These are phyloP conservation scores for Leptura quadrifasciata DNA, from an alignment of 2,888 invertebrate genomes.

Conservation along the genomic window DNA sequence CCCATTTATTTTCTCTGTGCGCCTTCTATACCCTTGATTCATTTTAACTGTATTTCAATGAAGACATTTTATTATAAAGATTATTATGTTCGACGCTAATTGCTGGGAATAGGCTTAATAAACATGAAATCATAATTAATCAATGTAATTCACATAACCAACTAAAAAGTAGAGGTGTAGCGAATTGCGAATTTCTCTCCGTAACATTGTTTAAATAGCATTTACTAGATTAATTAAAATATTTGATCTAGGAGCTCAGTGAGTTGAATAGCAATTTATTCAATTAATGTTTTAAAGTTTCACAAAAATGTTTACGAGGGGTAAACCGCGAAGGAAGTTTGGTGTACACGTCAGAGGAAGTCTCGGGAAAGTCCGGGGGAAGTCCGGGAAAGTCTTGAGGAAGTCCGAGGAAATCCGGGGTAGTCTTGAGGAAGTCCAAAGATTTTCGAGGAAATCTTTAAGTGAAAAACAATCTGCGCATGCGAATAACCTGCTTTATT, in stretches of 20 bases:
- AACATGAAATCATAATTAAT: constrained; percentile 35
- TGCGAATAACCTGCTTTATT: no score
- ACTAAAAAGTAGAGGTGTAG: constrained; percentile 33
- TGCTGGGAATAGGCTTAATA: constrained; percentile 43
- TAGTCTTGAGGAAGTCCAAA: no score
- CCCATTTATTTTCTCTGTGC: background rate
- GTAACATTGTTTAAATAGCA: constrained; percentile 25
- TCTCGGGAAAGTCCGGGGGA: no score
- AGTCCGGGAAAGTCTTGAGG: no score
- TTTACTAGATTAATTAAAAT: constrained; percentile 27
- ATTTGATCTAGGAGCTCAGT: background rate
- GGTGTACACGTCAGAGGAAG: no score
- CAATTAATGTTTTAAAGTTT: background rate
- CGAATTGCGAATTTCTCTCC: constrained; percentile 27
- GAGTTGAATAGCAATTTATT: background rate
- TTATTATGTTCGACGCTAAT: constrained; percentile 33
- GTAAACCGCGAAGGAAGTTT: no score
- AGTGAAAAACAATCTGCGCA: no score
- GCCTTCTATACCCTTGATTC: constrained; percentile 12
- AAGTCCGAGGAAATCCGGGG: no score
- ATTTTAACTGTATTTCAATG: constrained; percentile 32
- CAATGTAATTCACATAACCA: constrained; percentile 33
- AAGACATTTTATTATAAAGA: constrained; percentile 32
- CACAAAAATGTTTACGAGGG: no score
- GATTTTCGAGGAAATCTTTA: no score